phyloP scores from a whole-genome alignment of 1,140 invertebrate genomes.

The Drosophila arawakana region DNA sequence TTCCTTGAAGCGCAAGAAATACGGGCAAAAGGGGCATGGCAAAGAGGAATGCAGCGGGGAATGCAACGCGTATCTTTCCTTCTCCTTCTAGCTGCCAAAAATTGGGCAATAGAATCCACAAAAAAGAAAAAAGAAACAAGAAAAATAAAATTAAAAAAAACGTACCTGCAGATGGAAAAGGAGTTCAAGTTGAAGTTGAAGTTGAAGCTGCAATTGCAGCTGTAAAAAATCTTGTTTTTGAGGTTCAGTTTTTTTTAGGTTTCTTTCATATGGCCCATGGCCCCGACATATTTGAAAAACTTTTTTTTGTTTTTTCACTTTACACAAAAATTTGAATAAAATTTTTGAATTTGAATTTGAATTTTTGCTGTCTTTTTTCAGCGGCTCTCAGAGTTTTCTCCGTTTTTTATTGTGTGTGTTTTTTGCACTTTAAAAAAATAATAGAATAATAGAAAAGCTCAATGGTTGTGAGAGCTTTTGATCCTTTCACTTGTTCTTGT shows the following conservation, averaged over 20 bases:
- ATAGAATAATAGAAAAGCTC: background rate
- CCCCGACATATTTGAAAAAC: conserved; percentile 43
- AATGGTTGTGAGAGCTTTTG: conserved; percentile 5
- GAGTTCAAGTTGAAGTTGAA: background rate
- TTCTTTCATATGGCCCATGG: conserved; percentile 50
- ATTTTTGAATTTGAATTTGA: background rate
- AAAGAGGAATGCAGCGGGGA: background rate
- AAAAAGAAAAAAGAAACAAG: too few species aligned
- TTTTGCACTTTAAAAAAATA: conserved; percentile 13
- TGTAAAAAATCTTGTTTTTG: background rate
- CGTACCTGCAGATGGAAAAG: conserved; percentile 28
- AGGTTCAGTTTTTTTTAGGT: background rate
- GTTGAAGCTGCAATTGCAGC: conserved; percentile 5
- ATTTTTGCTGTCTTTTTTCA: conserved; percentile 15
- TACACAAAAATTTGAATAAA: background rate
- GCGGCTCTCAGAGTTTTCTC: conserved; percentile 5
- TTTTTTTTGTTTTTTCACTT: background rate
- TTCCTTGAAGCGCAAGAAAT: conserved; percentile 29
- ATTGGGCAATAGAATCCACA: background rate
- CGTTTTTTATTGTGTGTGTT: background rate
- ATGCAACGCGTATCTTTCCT: conserved; percentile 10
- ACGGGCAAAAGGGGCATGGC: too few species aligned
- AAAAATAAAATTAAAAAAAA: background rate
- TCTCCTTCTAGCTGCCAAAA: background rate
- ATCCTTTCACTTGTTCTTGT: conserved; percentile 7